Percentiles rank a stretch among this genome's conserved stretches.
Evolutionary conservation across 2,888 invertebrate genomes (phyloP).

Genomic region (Phania funesta): DNA sequence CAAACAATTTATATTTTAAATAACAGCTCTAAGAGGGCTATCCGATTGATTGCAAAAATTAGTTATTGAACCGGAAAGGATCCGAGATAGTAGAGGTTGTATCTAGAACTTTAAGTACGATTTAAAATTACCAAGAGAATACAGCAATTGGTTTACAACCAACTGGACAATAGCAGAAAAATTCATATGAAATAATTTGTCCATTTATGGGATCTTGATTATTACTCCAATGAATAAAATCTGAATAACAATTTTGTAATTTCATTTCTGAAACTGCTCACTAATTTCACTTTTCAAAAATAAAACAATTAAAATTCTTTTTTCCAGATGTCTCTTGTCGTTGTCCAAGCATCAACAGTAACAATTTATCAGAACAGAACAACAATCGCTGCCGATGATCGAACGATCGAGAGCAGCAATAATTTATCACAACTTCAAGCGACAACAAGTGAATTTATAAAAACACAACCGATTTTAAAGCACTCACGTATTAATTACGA

Average conservation of each 20-base stretch:
- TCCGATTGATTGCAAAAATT: no score
- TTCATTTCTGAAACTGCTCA: not conserved
- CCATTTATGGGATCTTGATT: no score
- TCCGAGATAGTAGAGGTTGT: no score
- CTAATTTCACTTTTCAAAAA: constrained; percentile 41
- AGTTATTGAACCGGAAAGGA: no score
- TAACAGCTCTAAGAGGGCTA: no score
- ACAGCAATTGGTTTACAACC: no score
- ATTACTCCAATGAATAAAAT: no score
- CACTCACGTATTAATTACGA: constrained; percentile 5
- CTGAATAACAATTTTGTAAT: not conserved
- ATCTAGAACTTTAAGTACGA: no score
- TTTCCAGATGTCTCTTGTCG: constrained; percentile 77
- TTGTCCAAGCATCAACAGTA: constrained; percentile 77
- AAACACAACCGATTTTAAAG: constrained; percentile 35
- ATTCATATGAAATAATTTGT: no score
- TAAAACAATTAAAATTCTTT: not conserved
- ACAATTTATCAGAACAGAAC: constrained; percentile 74
- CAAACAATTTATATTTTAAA: no score
- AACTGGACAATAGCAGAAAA: no score
- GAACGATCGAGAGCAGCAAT: constrained; percentile 42
- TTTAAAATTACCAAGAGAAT: no score
- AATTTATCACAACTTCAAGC: constrained; percentile 55
- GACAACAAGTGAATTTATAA: constrained; percentile 64
- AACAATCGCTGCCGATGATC: constrained; percentile 51